A percentile compares a stretch with the other conserved stretches of the same genome.
phyloP scores from a whole-genome alignment of 35 echinoderm and acorn worm genomes.

The Apostichopus parvimensis region DNA sequence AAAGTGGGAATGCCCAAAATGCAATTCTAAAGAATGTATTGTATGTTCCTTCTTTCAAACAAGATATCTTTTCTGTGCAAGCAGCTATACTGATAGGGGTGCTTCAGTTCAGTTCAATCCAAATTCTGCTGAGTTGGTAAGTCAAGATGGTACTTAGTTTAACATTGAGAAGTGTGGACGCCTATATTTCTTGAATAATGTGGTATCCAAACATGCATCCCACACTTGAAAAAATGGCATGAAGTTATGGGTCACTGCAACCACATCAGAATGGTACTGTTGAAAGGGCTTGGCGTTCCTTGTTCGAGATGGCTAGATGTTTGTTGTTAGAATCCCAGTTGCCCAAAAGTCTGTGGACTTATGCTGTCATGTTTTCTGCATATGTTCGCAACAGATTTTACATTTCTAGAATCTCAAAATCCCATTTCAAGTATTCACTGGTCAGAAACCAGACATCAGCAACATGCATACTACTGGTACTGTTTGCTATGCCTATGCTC shows the following conservation, averaged over 20 bases:
- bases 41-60: constrained; percentile 34
- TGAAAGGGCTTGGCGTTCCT: constrained; percentile 48
- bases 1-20: constrained; percentile 16
- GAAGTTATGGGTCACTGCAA: constrained; percentile 24
- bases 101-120: constrained; percentile 27
- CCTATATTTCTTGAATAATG: constrained; percentile 48
- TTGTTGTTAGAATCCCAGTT: constrained; percentile 51
- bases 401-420: constrained; percentile 38
- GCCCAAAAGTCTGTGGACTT: constrained; percentile 54
- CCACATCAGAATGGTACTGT: constrained; percentile 62
- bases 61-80: constrained; percentile 49
- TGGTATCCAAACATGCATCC: not conserved
- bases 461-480: constrained; percentile 48
- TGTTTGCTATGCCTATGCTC: constrained; percentile 52
- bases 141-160: not conserved
- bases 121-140: constrained; percentile 35
- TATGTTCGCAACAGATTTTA: constrained; percentile 51
- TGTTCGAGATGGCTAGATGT: constrained; percentile 63
- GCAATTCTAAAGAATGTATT: constrained; percentile 34
- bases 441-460: constrained; percentile 42
- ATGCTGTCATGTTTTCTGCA: constrained; percentile 36
- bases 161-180: constrained; percentile 33
- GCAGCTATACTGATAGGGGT: constrained; percentile 22
- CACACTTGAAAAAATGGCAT: constrained; percentile 15
- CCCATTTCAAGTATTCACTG: constrained; percentile 43